Conservation (phyloP, 2,797 vertebrate genomes). For the Gastrophryne carolinensis region DNA sequence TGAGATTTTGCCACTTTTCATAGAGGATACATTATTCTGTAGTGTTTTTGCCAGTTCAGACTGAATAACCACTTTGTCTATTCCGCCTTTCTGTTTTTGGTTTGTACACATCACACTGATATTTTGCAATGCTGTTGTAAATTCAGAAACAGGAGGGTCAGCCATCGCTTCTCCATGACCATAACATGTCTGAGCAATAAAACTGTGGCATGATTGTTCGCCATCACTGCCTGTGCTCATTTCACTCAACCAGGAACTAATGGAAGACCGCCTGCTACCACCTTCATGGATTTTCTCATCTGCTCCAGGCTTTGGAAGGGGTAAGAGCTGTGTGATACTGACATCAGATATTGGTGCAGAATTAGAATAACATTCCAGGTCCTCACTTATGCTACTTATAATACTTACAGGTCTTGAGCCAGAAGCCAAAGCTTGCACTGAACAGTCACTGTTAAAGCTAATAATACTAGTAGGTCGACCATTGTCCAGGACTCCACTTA, state of each 20-base stretch:
- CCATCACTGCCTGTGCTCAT: constrained; percentile 73
- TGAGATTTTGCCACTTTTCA: constrained; percentile 72
- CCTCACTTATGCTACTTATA: constrained; percentile 89
- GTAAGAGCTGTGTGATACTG: constrained; percentile 69
- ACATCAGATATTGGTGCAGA: constrained; percentile 67
- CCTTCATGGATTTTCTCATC: constrained; percentile 72
- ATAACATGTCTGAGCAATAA: constrained; percentile 67
- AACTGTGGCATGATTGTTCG: constrained; percentile 77
- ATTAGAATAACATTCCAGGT: constrained; percentile 74
- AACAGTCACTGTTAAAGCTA: constrained; percentile 85
- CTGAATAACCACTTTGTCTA: constrained; percentile 68
- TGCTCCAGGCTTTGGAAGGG: constrained; percentile 67
- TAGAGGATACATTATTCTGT: constrained; percentile 59
- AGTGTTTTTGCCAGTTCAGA: constrained; percentile 64
- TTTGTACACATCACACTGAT: constrained; percentile 60
- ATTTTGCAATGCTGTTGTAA: constrained; percentile 58
- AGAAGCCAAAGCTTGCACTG: constrained; percentile 73
- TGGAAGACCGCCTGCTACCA: constrained; percentile 79
- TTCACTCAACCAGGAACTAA: constrained; percentile 85
- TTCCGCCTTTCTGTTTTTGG: constrained; percentile 62
- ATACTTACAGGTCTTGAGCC: constrained; percentile 88
- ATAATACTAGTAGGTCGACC: constrained; percentile 85
- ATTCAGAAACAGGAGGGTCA: constrained; percentile 69
- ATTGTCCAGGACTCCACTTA: constrained; percentile 79
- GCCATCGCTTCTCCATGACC: constrained; percentile 85